phyloP scores from a whole-genome alignment of 2,113 vertebrate species.

The Neotragus moschatus region DNA sequence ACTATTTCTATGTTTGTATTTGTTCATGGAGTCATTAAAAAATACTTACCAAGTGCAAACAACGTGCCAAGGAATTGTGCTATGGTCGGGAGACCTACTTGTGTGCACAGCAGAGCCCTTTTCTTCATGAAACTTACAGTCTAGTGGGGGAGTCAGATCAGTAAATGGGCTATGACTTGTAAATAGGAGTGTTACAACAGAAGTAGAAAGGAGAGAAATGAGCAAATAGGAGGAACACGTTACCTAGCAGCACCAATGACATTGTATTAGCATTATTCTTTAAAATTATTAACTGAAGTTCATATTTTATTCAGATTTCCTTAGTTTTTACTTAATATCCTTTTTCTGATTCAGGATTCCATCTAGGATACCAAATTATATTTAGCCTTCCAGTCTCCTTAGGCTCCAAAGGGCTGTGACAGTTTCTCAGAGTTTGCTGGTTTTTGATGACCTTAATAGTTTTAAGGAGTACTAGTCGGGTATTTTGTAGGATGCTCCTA shows the following conservation, averaged over 20 bases:
- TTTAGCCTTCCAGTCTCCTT: not conserved
- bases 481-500: not conserved
- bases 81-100: not conserved
- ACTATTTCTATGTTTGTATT: not conserved
- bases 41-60: not conserved
- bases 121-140: not conserved
- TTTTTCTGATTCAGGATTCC: not conserved
- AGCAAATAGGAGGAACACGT: not conserved
- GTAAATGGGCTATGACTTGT: not conserved
- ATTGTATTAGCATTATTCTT: not conserved
- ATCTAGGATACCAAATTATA: slow-evolving; percentile 15
- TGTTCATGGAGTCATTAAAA: not conserved
- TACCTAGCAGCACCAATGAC: not conserved
- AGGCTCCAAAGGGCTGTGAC: not conserved
- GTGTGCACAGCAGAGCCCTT: not conserved
- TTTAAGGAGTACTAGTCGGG: not conserved
- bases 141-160: not conserved
- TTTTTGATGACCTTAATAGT: not conserved
- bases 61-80: not conserved
- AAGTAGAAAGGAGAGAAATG: not conserved
- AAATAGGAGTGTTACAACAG: not conserved
- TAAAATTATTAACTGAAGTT: not conserved
- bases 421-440: slow-evolving; percentile 5
- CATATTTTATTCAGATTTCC: slow-evolving; percentile 14
- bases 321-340: slow-evolving; percentile 11